Evolutionary conservation across 1,140 invertebrate genomes (phyloP), one percentile per base, ranked within the genome.

Genomic region (Drosophila varians): DNA sequence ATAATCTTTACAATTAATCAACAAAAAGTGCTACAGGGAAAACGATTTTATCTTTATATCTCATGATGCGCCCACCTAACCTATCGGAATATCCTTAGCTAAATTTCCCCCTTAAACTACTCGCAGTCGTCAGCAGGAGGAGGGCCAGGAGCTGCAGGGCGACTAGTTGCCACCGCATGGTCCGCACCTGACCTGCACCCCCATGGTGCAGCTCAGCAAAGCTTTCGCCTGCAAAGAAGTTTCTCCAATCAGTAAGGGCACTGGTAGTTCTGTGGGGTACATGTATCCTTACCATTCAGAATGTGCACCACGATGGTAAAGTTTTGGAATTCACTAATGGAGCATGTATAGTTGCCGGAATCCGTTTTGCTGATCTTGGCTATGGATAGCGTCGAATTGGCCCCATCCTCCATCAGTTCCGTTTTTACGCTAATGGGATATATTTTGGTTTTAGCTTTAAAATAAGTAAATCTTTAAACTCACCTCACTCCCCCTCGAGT

Each of bases 301-400:
- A 95, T 94, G 62, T 95, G 95, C 28, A 95, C 94, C 28, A 95
- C 93, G 49, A 95, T 93, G 3, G 93, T 94, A 51, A 95, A 94
- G 3, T 94, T 93, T 60, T 94, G 92, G 34, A 94, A 94, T 38
- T 92, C 92, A 38, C 92, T 92, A 55, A 96, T 94, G 18, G 94
- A 93, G 83, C 95, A 96, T 5, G 95, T 95, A 91, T 96, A 96
- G 90, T 96, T 96, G 8, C 96, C 96, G 18, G 94, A 95, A 91
- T 96, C 95, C 51, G 92, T 92, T 82, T 94, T 94, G 77, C 94
- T 94, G 40, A 96, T 95, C 73, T 94, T 94, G 38, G 95, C 94
- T 77, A 96, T 94, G 12, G 94, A 93, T 28, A 96, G 92, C 26
- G 95, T 94, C 51, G 95, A 96, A 82, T 96, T 94, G 31, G 95